Base-by-base conservation (phyloP, 2,113 vertebrate genomes). In the Cathartes aura region DNA sequence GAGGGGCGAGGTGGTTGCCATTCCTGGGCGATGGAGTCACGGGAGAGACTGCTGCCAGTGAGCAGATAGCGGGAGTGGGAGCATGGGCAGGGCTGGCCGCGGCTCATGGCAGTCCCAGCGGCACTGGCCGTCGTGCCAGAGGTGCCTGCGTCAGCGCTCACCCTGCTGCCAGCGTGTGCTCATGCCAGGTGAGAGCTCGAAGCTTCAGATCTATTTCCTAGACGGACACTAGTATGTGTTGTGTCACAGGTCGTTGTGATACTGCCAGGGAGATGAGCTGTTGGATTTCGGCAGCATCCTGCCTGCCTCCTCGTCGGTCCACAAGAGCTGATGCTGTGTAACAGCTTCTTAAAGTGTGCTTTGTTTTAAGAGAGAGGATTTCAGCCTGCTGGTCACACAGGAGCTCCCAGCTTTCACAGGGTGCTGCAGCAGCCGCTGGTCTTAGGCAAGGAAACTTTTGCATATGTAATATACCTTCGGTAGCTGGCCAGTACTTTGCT, bases 21-120 rank as follows among this genome's bases (percentile, higher is more conserved):
- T 98, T 98, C 96, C 97, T 95, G 91, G 76, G 80, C 59, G 82
- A 95, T 97, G 93, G 97, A 98, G 97, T 98, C 98, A 98, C 91
- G 67, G 96, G 90, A 96, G 98, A 97, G 98, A 50, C 83, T 38
- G 98, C 97, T 55, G 92, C 56, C 82, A 95, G 93, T 80, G 34
- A 95, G 60, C 85, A 27, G 97, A 89, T 50, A 86, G 91, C 40
- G 36, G 97, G 93, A 97, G 95, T 82, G 90, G 97, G 93, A 97
- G 95, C 84, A 89, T 56, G 82, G 95, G 91, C 73, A 36, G 83
- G 95, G 91, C 93, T 34, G 36, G 62, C 29, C 30, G 45, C 23
- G 2, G 94, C 89, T 75, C 34, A 23, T 78, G 88, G 32, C 87
- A 27, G 90, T 89, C 93, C 96, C 96, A 73, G 95, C 97, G 96